Evolutionary conservation across 2,888 invertebrate genomes (phyloP).

Genomic region (Gastrophysa polygoni): DNA sequence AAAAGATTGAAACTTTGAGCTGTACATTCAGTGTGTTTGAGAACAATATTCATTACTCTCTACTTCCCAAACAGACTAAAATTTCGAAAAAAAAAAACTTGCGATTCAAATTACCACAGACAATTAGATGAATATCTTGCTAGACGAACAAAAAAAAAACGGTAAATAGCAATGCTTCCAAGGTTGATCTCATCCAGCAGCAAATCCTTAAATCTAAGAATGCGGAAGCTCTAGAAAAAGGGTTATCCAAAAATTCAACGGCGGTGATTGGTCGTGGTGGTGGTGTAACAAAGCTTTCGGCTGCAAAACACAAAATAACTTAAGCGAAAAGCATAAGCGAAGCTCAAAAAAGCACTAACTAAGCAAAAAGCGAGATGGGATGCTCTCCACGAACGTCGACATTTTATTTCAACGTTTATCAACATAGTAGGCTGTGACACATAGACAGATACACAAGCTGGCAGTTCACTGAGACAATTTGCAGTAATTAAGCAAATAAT

Average conservation of each 20-base stretch:
- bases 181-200: conserved; percentile 26
- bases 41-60: no score
- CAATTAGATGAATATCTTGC: not conserved
- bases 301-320: conserved; percentile 41
- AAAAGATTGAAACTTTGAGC: no score
- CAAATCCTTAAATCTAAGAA: conserved; percentile 36
- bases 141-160: not conserved
- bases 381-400: conserved; percentile 24
- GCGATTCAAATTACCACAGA: not conserved
- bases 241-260: conserved; percentile 56
- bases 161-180: not conserved
- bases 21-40: no score
- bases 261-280: no score
- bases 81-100: no score
- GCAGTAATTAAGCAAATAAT: conserved; percentile 43
- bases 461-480: conserved; percentile 50
- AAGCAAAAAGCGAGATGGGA: conserved; percentile 42
- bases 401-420: conserved; percentile 27
- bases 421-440: conserved; percentile 40
- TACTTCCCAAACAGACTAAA: no score
- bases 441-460: conserved; percentile 50
- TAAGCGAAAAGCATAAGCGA: conserved; percentile 43
- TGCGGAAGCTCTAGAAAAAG: conserved; percentile 58
- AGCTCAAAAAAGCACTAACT: conserved; percentile 44
- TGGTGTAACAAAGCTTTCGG: conserved; percentile 46